These are phyloP conservation scores for Corvus cornix DNA, from an alignment of 2,113 vertebrate genomes.

Conservation along the genomic window DNA sequence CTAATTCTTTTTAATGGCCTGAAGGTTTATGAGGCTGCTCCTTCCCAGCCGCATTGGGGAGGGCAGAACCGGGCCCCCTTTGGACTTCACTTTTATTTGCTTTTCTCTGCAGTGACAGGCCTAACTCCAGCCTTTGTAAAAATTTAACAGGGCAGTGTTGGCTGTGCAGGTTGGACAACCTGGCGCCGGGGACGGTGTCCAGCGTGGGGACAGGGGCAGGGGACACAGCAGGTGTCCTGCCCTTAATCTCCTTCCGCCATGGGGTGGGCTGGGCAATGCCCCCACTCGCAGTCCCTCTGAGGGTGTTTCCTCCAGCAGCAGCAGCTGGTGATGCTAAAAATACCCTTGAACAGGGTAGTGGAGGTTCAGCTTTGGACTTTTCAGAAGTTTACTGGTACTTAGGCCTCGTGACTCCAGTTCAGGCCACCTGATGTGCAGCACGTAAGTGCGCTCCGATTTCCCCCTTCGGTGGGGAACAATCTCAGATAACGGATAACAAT, in stretches of 20 bases:
- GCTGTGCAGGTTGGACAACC: not conserved
- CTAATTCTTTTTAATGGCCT: not conserved
- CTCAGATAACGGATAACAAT: not conserved
- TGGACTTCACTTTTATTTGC: not conserved
- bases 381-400: not conserved
- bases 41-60: not conserved
- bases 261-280: not conserved
- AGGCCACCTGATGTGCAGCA: not conserved
- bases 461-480: not conserved
- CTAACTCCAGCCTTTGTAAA: not conserved
- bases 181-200: not conserved
- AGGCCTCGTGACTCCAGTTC: not conserved
- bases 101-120: not conserved
- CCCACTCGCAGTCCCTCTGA: not conserved
- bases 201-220: not conserved
- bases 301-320: not conserved
- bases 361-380: slow-evolving; percentile 19
- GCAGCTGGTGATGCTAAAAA: slow-evolving; percentile 39
- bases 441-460: not conserved
- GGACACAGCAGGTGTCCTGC: not conserved
- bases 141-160: not conserved
- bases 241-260: not conserved
- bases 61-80: not conserved
- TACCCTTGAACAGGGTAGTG: not conserved
- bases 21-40: not conserved